phyloP scores from a whole-genome alignment of 2,797 vertebrate species.

The Hypotaenidia philippensis region DNA sequence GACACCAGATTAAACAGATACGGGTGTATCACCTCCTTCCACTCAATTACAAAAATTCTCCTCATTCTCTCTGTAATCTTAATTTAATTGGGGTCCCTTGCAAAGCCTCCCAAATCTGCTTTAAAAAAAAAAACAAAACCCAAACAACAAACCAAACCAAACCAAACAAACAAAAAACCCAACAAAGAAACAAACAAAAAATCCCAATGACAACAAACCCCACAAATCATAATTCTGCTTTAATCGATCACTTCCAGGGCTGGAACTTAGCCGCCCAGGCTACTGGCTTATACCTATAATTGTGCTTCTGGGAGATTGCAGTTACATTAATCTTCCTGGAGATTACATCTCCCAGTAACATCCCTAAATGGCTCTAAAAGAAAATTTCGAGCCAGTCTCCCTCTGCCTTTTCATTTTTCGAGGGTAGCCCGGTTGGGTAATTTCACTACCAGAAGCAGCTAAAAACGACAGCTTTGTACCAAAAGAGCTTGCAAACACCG shows the following conservation, averaged over 20 bases:
- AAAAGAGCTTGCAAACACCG: constrained; percentile 40
- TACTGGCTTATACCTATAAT: constrained; percentile 28
- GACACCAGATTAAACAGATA: not conserved
- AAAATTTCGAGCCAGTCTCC: constrained; percentile 25
- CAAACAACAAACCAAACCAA: not conserved
- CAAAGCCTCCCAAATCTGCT: not conserved
- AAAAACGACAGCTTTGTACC: constrained; percentile 47
- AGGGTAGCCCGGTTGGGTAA: constrained; percentile 27
- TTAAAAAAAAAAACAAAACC: not conserved
- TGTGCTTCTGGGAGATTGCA: constrained; percentile 45
- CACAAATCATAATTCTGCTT: not conserved
- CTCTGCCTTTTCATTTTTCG: constrained; percentile 50
- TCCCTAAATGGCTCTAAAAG: constrained; percentile 43
- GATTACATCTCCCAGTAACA: constrained; percentile 47
- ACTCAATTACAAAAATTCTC: not conserved
- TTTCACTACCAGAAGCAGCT: constrained; percentile 55
- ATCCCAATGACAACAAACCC: not conserved
- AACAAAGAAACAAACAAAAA: not conserved
- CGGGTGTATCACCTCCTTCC: not conserved
- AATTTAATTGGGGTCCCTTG: not conserved
- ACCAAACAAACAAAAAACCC: not conserved
- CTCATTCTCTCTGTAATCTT: not conserved
- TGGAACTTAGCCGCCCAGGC: not conserved
- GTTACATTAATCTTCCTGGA: constrained; percentile 58
- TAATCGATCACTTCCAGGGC: not conserved